Evolutionary conservation across 2,113 vertebrate genomes (phyloP).

Genomic region (Pseudopodoces humilis): DNA sequence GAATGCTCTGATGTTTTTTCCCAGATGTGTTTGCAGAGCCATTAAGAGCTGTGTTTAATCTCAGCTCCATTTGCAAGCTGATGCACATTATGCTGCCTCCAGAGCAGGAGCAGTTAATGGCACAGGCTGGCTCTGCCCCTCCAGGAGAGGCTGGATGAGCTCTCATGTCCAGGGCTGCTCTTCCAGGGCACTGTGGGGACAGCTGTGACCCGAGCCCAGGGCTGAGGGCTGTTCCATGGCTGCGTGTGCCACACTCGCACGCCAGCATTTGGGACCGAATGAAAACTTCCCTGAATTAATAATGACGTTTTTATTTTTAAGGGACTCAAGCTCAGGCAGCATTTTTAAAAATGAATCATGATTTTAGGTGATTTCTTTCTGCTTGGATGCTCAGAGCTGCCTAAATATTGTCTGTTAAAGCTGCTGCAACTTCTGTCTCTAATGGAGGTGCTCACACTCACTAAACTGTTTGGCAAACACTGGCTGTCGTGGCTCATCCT

Average conservation of each 20-base stretch:
- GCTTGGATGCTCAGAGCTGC: neutral
- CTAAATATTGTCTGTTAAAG: neutral
- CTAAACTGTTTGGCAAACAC: constrained; percentile 4
- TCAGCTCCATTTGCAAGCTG: neutral
- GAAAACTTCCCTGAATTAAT: neutral
- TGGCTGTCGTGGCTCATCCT: neutral
- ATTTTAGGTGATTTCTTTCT: constrained; percentile 23
- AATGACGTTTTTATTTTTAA: neutral
- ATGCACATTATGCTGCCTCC: neutral
- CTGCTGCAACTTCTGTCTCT: neutral
- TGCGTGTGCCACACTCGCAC: neutral
- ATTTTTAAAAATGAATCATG: neutral
- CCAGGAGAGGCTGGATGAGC: neutral
- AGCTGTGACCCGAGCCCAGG: neutral
- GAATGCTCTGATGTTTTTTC: neutral
- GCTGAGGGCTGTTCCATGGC: fast-evolving
- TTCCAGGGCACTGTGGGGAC: neutral
- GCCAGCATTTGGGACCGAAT: neutral
- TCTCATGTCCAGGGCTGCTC: neutral
- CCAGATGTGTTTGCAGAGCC: neutral
- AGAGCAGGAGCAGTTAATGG: neutral
- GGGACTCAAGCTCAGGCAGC: neutral
- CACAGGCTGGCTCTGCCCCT: neutral
- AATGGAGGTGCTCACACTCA: neutral
- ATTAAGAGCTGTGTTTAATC: constrained; percentile 11